phyloP scores from a whole-genome alignment of 2,113 vertebrate genomes.

The Python bivittatus region DNA sequence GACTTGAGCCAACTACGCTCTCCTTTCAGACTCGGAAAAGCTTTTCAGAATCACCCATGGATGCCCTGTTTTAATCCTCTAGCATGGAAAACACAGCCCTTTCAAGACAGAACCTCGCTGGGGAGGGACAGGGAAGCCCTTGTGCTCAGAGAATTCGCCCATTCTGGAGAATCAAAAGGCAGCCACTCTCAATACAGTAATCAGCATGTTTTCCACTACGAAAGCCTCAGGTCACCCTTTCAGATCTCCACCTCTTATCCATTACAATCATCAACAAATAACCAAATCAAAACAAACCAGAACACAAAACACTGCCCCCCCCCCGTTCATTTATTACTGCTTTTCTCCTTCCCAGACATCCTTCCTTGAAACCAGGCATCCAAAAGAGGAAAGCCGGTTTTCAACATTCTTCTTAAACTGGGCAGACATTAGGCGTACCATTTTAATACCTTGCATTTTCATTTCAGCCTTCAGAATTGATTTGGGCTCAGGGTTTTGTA shows the following conservation, averaged over 20 bases:
- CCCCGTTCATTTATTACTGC: conserved; percentile 76
- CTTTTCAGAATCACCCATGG: conserved; percentile 75
- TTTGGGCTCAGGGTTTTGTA: too few species aligned
- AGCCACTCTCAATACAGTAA: conserved; percentile 87
- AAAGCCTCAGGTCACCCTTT: conserved; percentile 76
- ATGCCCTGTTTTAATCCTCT: conserved; percentile 82
- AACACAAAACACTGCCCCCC: not conserved
- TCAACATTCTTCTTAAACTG: conserved; percentile 58
- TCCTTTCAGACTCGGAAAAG: conserved; percentile 70
- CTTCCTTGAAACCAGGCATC: conserved; percentile 55
- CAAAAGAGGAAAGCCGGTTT: conserved; percentile 68
- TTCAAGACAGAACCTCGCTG: conserved; percentile 71
- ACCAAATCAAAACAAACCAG: conserved; percentile 23
- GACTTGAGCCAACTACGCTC: conserved; percentile 73
- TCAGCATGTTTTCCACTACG: conserved; percentile 83
- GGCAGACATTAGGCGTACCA: conserved; percentile 42
- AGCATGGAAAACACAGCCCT: conserved; percentile 77
- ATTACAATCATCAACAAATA: conserved; percentile 74
- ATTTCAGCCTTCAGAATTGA: not conserved
- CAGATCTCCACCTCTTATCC: conserved; percentile 74
- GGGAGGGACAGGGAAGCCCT: conserved; percentile 78
- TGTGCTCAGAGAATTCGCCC: conserved; percentile 78
- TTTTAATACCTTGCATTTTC: conserved; percentile 61
- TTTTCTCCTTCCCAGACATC: conserved; percentile 69
- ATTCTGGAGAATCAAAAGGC: conserved; percentile 82